Conservation (phyloP, 1,140 invertebrate species). For the Drosophila takahashii region DNA sequence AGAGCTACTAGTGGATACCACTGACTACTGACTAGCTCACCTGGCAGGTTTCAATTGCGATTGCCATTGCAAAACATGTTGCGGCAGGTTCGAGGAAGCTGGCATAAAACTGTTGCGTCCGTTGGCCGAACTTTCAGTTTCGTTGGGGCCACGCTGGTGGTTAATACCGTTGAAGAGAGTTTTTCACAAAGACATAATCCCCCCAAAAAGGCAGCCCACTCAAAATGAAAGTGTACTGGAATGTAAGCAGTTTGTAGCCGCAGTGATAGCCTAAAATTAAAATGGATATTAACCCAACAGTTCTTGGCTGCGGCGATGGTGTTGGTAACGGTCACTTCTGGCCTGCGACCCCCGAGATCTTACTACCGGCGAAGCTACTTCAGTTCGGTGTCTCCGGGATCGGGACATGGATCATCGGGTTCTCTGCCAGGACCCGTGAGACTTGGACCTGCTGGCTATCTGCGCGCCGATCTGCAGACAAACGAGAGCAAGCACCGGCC, state of each 20-base stretch:
- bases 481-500: conserved; percentile 77
- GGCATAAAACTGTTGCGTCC: conserved; percentile 82
- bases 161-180: conserved; percentile 19
- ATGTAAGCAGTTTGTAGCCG: conserved; percentile 56
- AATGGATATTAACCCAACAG: conserved; percentile 19
- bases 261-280: not conserved
- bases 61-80: conserved; percentile 64
- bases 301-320: conserved; percentile 51
- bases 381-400: conserved; percentile 31
- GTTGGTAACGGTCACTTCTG: conserved; percentile 28
- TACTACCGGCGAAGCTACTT: conserved; percentile 67
- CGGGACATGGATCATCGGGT: conserved; percentile 17
- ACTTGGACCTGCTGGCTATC: conserved; percentile 43
- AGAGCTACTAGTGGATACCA: conserved; percentile 9
- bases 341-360: conserved; percentile 53
- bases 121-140: conserved; percentile 84
- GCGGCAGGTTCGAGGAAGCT: conserved; percentile 70
- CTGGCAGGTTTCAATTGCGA: conserved; percentile 56
- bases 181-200: conserved; percentile 24
- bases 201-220: conserved; percentile 14
- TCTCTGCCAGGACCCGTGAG: conserved; percentile 54
- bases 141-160: conserved; percentile 72
- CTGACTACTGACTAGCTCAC: conserved; percentile 29
- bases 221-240: conserved; percentile 60
- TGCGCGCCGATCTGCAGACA: conserved; percentile 61